Evolutionary conservation across 2,113 vertebrate species (phyloP), one percentile per base, ranked within the genome.

Genomic region (Scatophagus argus): DNA sequence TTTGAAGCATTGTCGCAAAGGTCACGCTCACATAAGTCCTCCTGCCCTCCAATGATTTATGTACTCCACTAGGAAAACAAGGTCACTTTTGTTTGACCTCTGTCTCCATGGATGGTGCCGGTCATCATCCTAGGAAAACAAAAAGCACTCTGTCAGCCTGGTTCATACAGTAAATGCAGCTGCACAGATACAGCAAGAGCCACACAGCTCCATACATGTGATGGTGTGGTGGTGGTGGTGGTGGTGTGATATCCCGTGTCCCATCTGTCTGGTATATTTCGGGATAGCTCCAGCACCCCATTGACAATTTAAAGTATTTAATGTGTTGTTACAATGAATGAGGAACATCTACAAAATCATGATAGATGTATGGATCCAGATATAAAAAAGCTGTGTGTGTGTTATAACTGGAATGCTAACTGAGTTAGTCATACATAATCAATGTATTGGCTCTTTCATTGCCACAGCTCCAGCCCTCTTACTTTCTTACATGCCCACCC

Each of bases 391-490:
- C 39, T 6, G 3, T 31, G 2, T 8, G 16, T 19, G 56, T 34
- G 8, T n/a, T 41, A 29, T 25, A n/a, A n/a, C 41, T 36, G 29
- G 29, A 61, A 47, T n/a, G 16, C 14, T 46, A 5, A 25, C 21
- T 21, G 23, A 69, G 23, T 46, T 16, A 6, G 51, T 27, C 14
- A 49, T 54, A 34, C 11, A 39, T 59, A 63, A 58, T 81, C 70
- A 32, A 13, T 27, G 2, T 14, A 62, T 17, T 21, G 29, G 63
- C n/a, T 43, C 7, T 56, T 41, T 5, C n/a, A n/a, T n/a, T n/a
- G n/a, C n/a, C n/a, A n/a, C n/a, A 67, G 46, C 65, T 72, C 49
- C 38, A 31, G 63, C 66, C 74, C 47, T 47, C 52, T 38, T 23
- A 25, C 39, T 25, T 49, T 59, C 52, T 32, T 44, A 34, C 36